Evolutionary conservation across 2,113 vertebrate genomes (phyloP).

Genomic region (Mastomys natalensis): DNA sequence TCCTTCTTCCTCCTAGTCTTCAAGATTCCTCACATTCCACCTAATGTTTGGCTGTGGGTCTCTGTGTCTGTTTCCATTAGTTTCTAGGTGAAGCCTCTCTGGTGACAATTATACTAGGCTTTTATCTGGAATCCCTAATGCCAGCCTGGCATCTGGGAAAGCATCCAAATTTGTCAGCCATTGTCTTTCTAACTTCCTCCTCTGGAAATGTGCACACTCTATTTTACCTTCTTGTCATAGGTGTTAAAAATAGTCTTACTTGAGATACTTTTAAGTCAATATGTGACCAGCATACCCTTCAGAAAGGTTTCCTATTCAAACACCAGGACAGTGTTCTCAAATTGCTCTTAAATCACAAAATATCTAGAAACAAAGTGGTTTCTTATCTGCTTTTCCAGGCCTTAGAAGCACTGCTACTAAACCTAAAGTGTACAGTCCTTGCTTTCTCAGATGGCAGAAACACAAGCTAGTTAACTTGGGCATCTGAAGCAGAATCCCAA

Average conservation of each 20-base stretch:
- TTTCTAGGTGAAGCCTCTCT: neutral
- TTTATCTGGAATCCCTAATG: neutral
- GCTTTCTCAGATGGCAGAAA: neutral
- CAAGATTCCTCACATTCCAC: neutral
- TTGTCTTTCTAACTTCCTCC: rapidly evolving
- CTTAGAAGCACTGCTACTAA: neutral
- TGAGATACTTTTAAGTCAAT: neutral
- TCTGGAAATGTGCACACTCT: neutral
- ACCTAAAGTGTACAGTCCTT: neutral
- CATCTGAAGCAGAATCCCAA: constrained; percentile 45
- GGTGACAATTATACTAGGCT: neutral
- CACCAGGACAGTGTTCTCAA: neutral
- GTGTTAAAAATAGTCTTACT: neutral
- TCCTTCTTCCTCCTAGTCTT: neutral
- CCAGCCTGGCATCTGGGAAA: neutral
- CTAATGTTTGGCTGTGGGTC: neutral
- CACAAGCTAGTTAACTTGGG: neutral
- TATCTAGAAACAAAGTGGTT: neutral
- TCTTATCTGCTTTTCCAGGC: constrained; percentile 1
- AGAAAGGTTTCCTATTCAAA: neutral
- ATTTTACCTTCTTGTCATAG: neutral
- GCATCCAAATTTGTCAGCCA: rapidly evolving
- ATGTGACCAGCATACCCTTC: neutral
- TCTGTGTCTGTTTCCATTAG: neutral
- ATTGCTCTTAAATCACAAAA: neutral